These are phyloP conservation scores for Gavia stellata DNA, from an alignment of 2,113 vertebrate species.

Conservation along the genomic window DNA sequence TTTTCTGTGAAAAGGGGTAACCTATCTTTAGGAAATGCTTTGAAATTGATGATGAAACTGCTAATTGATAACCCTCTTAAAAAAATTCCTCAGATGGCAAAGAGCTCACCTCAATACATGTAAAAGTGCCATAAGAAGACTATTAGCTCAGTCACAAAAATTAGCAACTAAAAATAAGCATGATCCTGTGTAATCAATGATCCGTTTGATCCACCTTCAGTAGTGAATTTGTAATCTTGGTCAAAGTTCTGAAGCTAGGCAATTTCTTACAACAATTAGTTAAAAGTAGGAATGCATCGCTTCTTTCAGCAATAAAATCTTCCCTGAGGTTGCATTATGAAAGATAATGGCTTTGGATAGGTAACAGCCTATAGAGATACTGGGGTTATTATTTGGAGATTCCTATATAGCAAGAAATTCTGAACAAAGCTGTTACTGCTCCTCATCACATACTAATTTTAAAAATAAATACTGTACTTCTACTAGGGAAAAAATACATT, in stretches of 20 bases:
- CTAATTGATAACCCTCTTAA: background rate
- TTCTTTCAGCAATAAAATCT: background rate
- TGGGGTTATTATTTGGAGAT: background rate
- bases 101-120: background rate
- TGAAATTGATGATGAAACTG: background rate
- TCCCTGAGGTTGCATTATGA: background rate
- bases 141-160: background rate
- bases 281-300: background rate
- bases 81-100: background rate
- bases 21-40: background rate
- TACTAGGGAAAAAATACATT: background rate
- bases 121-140: background rate
- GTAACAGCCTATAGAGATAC: background rate
- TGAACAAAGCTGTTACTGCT: background rate
- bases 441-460: background rate
- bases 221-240: background rate
- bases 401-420: background rate
- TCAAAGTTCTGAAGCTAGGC: background rate
- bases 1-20: constrained; percentile 28
- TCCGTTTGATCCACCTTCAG: background rate
- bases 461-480: background rate
- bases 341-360: background rate
- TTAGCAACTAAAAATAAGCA: background rate
- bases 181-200: background rate
- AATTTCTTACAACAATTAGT: background rate